Evolutionary conservation across 64 coral and sea anemone species (phyloP).

Genomic region (Astreopora myriophthalma): DNA sequence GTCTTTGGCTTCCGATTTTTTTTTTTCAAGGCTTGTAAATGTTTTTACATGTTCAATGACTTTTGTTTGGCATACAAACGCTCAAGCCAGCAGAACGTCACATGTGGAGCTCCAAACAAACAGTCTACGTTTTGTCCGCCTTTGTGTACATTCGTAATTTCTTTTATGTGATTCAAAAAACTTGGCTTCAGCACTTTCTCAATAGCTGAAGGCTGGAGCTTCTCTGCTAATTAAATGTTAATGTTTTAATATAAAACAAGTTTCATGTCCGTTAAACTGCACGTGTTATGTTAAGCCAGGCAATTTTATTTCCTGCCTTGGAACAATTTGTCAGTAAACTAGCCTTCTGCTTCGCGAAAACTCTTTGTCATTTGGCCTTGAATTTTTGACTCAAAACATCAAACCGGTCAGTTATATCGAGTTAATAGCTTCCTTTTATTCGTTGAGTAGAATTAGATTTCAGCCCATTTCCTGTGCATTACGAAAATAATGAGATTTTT

Average conservation of each 20-base stretch:
- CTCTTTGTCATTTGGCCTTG: neutral
- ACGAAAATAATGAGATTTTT: slow-evolving; percentile 39
- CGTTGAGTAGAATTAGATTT: slow-evolving; percentile 36
- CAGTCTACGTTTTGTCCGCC: neutral
- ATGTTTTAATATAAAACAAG: slow-evolving; percentile 74
- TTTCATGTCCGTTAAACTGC: slow-evolving; percentile 25
- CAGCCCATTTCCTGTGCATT: slow-evolving; percentile 50
- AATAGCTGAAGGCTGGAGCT: slow-evolving; percentile 69
- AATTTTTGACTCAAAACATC: slow-evolving; percentile 54
- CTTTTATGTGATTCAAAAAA: slow-evolving; percentile 93
- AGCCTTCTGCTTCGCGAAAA: neutral
- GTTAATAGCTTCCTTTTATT: slow-evolving; percentile 70
- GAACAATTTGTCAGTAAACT: neutral
- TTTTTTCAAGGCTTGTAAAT: slow-evolving; percentile 52
- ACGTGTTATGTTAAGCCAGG: slow-evolving; percentile 51
- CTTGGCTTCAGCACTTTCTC: slow-evolving; percentile 57
- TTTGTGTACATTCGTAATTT: slow-evolving; percentile 88
- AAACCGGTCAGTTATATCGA: slow-evolving; percentile 66
- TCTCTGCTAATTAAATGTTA: slow-evolving; percentile 76
- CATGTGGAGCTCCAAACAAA: slow-evolving; percentile 11
- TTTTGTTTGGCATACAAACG: slow-evolving; percentile 31
- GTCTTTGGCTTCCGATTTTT: slow-evolving; percentile 71
- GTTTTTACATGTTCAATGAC: slow-evolving; percentile 46
- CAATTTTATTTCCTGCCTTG: slow-evolving; percentile 2
- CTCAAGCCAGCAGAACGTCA: slow-evolving; percentile 27